phyloP scores from a whole-genome alignment of 2,888 invertebrate genomes.

The Tribolium freemani region DNA sequence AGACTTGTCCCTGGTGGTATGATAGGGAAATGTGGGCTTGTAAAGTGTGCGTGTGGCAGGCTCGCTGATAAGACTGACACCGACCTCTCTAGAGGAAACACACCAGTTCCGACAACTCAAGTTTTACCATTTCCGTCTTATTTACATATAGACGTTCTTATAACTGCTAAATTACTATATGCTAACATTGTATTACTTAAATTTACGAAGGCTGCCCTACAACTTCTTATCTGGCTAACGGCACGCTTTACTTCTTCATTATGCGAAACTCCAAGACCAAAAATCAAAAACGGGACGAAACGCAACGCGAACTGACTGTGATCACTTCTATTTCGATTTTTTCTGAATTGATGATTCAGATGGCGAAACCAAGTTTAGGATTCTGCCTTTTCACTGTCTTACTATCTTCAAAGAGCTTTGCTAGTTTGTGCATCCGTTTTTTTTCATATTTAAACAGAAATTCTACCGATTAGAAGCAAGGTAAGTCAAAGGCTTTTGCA shows the following conservation, averaged over 20 bases:
- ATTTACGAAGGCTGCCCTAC: conserved; percentile 32
- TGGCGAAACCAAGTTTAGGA: too few species aligned
- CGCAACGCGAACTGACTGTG: too few species aligned
- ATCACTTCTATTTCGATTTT: too few species aligned
- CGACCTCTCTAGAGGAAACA: conserved; percentile 56
- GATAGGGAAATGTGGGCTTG: conserved; percentile 59
- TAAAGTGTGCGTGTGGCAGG: conserved; percentile 58
- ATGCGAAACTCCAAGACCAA: not conserved
- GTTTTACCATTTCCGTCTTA: conserved; percentile 58
- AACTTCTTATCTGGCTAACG: conserved; percentile 32
- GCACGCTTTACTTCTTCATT: conserved; percentile 17
- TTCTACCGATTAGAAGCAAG: too few species aligned
- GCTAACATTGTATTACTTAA: conserved; percentile 51
- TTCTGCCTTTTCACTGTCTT: too few species aligned
- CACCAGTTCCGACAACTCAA: conserved; percentile 56
- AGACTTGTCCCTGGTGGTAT: conserved; percentile 56
- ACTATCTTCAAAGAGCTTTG: too few species aligned
- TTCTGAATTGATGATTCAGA: too few species aligned
- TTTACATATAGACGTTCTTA: conserved; percentile 57
- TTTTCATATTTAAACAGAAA: too few species aligned
- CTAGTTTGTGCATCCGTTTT: too few species aligned
- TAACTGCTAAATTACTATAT: conserved; percentile 57
- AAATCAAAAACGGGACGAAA: not conserved
- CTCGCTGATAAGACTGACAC: conserved; percentile 58
- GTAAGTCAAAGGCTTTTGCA: too few species aligned